Base-by-base conservation (phyloP, 2,113 vertebrate genomes). In the Calyptommatus sinebrachiatus region DNA sequence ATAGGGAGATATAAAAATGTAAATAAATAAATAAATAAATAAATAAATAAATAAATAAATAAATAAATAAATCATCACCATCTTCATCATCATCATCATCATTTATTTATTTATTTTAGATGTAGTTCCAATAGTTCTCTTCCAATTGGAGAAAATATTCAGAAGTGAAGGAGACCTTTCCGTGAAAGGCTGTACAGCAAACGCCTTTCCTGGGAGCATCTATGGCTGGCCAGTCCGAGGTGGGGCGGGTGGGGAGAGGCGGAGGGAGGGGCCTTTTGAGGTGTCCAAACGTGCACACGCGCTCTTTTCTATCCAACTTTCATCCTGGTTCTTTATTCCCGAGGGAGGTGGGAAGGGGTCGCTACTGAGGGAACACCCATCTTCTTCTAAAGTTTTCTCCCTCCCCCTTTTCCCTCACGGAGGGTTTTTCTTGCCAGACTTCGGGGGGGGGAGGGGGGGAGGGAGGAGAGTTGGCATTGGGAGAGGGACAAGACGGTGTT, bases 331-430 rank as follows among this genome's bases (percentile, higher is more conserved):
- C 31, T 1, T 31, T 8, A 12, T 7, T 41, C 18, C 14, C 12
- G 14, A 10, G 35, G 4, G 22, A 5, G 5, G 22, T 11, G 68
- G 5, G 72, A 21, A 24, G 29, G 16, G 11, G 2, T 22, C 28
- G 26, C 1, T 7, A 11, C 5, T 57, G 6, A 28, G 61, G 16
- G 60, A 65, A 26, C 14, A 18, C 14, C 35, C 71, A 67, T 31
- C 26, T 80, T 41, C 48, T 67, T 53, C 45, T 45, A 57, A 80
- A 80, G 24, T 80, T 80, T 57, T 31, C 46, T 26, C 28, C 28
- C 71, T 20, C 61, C 41, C 35, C 7, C 31, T 28, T 29, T 50
- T 14, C 48, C 48, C 12, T 50, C 48, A 14, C 2, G 48, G 48
- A 14, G 9, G 48, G 4, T 12, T 5, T 12, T 12, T 14, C 16